These are phyloP conservation scores for Anarrhichthys ocellatus DNA, from an alignment of 2,113 vertebrate genomes.

Conservation along the genomic window DNA sequence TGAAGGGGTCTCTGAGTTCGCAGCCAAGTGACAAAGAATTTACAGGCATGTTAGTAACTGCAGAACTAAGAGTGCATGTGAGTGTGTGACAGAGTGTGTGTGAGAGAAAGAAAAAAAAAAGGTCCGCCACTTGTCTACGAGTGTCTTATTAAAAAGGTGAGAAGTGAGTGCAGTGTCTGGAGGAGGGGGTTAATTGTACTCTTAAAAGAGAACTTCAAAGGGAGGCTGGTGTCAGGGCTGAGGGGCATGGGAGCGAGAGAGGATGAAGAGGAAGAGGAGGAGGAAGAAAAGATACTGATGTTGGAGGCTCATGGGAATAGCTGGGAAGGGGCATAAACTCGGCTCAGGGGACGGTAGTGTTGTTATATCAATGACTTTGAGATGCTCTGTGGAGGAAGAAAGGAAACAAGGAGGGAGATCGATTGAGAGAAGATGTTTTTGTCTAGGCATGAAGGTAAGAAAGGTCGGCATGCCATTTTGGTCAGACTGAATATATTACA, in stretches of 20 bases:
- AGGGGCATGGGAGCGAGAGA: constrained; percentile 72
- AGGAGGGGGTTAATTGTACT: constrained; percentile 81
- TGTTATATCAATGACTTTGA: constrained; percentile 4
- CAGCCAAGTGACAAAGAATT: constrained; percentile 82
- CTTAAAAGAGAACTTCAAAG: constrained; percentile 87
- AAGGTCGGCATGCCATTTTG: not conserved
- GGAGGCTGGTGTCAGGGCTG: constrained; percentile 75
- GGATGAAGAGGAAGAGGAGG: constrained; percentile 54
- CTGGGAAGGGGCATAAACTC: not conserved
- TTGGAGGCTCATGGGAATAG: constrained; percentile 7
- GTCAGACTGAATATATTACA: not conserved
- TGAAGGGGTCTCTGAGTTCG: constrained; percentile 71
- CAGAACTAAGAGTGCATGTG: constrained; percentile 50
- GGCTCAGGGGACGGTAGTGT: not conserved
- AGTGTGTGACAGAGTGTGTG: constrained; percentile 53
- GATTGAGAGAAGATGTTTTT: not conserved
- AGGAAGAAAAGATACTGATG: constrained; percentile 48
- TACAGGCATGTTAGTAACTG: constrained; percentile 72
- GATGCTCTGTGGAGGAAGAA: not conserved
- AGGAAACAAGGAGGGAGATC: not conserved
- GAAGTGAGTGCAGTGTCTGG: constrained; percentile 87
- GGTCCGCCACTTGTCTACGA: constrained; percentile 77
- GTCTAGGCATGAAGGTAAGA: not conserved
- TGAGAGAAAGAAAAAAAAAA: constrained; percentile 44
- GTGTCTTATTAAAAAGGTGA: constrained; percentile 87